Evolutionary conservation across 2,113 vertebrate species (phyloP).

Genomic region (Aegotheles bennettii): DNA sequence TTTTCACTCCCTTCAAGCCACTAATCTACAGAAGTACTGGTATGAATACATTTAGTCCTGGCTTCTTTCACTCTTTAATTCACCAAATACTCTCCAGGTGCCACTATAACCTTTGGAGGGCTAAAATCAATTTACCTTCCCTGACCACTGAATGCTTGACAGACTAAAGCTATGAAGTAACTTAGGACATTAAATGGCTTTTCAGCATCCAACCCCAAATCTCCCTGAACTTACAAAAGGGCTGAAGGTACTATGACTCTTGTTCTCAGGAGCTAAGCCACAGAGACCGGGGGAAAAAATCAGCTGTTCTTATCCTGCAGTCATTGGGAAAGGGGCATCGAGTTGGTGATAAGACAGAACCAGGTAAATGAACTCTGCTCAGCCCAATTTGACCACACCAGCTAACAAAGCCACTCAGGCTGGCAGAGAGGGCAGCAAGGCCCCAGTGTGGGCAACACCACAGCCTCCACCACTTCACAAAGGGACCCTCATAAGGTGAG

Average conservation of each 20-base stretch:
- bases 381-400: neutral
- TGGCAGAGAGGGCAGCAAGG: neutral
- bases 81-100: neutral
- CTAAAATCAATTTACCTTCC: neutral
- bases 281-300: neutral
- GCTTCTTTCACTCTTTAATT: neutral
- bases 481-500: neutral
- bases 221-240: neutral
- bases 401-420: neutral
- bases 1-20: neutral
- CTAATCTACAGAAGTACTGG: neutral
- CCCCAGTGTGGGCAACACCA: neutral
- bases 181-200: neutral
- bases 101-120: neutral
- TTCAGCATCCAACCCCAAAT: neutral
- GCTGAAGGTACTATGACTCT: neutral
- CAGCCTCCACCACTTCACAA: accelerated
- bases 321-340: neutral
- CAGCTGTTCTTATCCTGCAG: neutral
- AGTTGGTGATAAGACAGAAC: neutral
- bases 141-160: neutral
- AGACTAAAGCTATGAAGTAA: neutral
- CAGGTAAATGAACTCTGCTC: neutral
- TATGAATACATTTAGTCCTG: neutral
- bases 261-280: neutral